phyloP scores from a whole-genome alignment of 2,888 invertebrate genomes.

The Syrista parreyssii region DNA sequence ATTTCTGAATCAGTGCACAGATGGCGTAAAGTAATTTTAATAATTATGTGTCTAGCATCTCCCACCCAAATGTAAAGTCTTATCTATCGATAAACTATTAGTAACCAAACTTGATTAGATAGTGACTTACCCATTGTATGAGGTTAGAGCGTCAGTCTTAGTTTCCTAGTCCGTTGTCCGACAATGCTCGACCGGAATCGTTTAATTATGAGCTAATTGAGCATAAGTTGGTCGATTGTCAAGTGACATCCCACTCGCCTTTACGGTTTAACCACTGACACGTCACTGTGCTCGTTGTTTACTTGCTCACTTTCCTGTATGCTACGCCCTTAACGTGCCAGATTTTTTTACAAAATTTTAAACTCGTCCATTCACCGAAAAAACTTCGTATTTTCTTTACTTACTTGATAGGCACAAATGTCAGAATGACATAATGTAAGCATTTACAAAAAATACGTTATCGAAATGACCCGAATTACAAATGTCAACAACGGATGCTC shows the following conservation, averaged over 20 bases:
- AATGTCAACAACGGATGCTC: not conserved
- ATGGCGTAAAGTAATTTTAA: not conserved
- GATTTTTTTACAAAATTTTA: not conserved
- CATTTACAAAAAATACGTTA: not conserved
- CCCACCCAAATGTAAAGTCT: not conserved
- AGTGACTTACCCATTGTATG: conserved; percentile 40
- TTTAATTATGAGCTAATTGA: conserved; percentile 38
- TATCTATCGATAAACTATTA: not conserved
- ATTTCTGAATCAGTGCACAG: not conserved
- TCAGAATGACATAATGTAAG: not conserved
- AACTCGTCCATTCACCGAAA: not conserved
- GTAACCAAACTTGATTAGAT: not conserved
- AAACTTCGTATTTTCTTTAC: not conserved
- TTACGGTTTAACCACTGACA: conserved; percentile 20
- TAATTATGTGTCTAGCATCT: not conserved
- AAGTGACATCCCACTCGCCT: conserved; percentile 41
- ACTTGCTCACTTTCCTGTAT: not conserved
- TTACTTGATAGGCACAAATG: not conserved
- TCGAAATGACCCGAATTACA: not conserved
- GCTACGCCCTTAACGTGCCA: not conserved
- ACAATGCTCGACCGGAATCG: conserved; percentile 28
- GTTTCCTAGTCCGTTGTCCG: conserved; percentile 23
- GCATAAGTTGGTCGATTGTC: conserved; percentile 24
- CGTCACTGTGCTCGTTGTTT: conserved; percentile 27
- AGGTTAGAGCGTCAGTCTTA: conserved; percentile 34